Conservation (phyloP, 2,797 vertebrate genomes). For the Chaetophractus vellerosus region DNA sequence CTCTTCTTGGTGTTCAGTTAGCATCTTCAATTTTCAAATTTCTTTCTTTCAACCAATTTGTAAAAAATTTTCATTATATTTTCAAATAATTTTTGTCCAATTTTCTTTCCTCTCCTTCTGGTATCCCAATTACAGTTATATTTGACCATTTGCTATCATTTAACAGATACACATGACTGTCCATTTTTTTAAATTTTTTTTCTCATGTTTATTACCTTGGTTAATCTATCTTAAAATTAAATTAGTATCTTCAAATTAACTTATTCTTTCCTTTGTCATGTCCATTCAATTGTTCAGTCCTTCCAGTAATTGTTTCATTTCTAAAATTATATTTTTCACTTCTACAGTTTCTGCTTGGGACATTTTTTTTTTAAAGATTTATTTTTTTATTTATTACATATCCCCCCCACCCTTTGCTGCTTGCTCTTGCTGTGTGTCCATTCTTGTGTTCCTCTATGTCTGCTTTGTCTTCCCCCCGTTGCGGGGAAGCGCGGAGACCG, state of each 20-base stretch:
- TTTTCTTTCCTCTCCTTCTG: not conserved
- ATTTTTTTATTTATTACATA: no score
- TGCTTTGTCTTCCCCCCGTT: no score
- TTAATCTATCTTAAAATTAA: not conserved
- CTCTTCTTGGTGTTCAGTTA: not conserved
- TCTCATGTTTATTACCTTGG: not conserved
- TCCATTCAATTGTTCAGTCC: not conserved
- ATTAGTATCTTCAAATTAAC: not conserved
- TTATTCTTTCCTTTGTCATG: not conserved
- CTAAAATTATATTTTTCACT: constrained; percentile 17
- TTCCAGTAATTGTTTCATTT: not conserved
- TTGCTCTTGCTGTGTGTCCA: no score
- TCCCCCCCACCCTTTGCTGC: no score
- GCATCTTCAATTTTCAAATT: not conserved
- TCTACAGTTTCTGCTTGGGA: not conserved
- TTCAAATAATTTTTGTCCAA: not conserved
- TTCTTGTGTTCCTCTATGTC: no score
- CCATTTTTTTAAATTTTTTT: not conserved
- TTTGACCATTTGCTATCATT: not conserved
- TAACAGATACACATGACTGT: not conserved
- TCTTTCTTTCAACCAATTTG: not conserved
- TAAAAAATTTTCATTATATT: not conserved
- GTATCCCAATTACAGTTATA: not conserved
- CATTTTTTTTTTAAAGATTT: no score
- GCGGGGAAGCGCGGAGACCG: no score